phyloP scores from a whole-genome alignment of 2,797 vertebrate genomes.

The Alcedo quadribrachys region DNA sequence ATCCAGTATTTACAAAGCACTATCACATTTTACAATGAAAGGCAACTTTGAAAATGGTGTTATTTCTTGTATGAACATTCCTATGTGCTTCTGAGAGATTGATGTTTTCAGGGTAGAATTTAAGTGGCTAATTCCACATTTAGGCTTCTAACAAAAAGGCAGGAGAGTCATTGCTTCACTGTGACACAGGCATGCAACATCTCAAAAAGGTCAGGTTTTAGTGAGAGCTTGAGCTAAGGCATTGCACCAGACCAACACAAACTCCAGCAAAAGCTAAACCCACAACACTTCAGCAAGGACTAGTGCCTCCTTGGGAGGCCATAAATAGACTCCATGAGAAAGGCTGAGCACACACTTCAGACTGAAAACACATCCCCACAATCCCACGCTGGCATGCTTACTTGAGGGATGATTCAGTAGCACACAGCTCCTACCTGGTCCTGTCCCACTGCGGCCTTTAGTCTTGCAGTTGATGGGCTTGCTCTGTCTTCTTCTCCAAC shows the following conservation, averaged over 20 bases:
- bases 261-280: background rate
- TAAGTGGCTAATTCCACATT: background rate
- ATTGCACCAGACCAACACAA: background rate
- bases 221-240: background rate
- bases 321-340: fast-evolving
- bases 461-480: background rate
- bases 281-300: background rate
- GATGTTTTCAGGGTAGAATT: background rate
- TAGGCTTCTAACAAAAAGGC: background rate
- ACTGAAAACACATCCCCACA: fast-evolving
- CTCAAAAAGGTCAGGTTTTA: fast-evolving
- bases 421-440: background rate
- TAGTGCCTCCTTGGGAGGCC: background rate
- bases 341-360: background rate
- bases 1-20: background rate
- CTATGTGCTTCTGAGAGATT: background rate
- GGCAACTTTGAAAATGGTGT: background rate
- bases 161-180: fast-evolving
- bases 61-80: background rate
- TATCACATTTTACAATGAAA: background rate
- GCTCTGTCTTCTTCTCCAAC: background rate
- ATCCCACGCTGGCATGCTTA: fast-evolving
- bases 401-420: fast-evolving
- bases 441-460: fast-evolving
- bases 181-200: background rate